Evolutionary conservation across 2,888 invertebrate species (phyloP), one percentile per base, ranked within the genome.

Genomic region (Lepidocyrtoides sp.): DNA sequence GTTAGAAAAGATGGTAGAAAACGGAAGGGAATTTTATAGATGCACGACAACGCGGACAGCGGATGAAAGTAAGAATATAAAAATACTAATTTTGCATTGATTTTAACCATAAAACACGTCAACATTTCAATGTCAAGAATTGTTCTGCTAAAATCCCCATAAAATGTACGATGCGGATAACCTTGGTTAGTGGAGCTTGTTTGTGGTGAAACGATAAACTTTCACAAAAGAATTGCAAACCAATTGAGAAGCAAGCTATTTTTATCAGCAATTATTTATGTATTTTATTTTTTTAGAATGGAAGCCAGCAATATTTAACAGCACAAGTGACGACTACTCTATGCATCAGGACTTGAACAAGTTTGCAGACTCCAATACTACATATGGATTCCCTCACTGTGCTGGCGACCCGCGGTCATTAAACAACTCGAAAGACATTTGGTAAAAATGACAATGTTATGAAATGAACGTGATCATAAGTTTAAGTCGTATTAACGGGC

Each of bases 371-470:
- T 14, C 57, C 7, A 26, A 12, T 8, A 85, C 48, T 14, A 51
- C 17, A 4, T 7, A 26, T 23, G 92, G 91, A 14, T 85, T 89
- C 23, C 92, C 91, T 1, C 36, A 83, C 10, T 92, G 91, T 29
- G 57, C 48, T 7, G 23, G 32, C 32, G 2, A 2, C 23, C 17
- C 26, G 14, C 44, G 36, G 20, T 72, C 63, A 8, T 23, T 91
- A 23, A 89, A 85, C 66, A 92, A 92, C 32, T 81, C 81, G 0
- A 51, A 85, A 51, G 91, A 92, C 63, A 92, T 88, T 82, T 92
- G 91, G 92, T 92, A 75, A 91, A 57, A 51, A 8, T 7, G 57
- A 51, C 20, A 4, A 14, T 0, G 5, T 69, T 17, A 17, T 36
- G 17, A 1, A 54, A 54, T 54, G 77, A 26, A n/a, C 32, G 7